Base-by-base conservation (phyloP, 2,888 invertebrate species). In the Adineta ricciae region DNA sequence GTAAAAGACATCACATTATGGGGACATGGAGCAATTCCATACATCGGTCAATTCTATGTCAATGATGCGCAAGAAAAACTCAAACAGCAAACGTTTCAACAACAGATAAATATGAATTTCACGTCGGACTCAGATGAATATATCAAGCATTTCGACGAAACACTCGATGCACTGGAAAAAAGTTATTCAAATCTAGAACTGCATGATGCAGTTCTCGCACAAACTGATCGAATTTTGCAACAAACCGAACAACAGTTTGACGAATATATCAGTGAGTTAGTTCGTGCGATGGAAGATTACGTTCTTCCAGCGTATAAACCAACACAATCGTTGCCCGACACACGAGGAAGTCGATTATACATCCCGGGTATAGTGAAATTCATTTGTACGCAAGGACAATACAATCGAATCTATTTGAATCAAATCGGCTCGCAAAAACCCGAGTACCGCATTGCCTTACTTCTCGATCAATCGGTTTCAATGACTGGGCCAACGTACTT, bases 351-450 rank as follows among this genome's bases (percentile, higher is more conserved):
- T 72, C 72, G 72, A 4, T 72, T 72, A 72, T 72, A 9, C 19
- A 72, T 72, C 2, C 72, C 72, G 36, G 72, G 72, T 72, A 72
- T 72, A 16, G 72, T 72, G 9, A 27, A 27, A 72, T 72, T 72
- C 24, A 73, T 73, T 73, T 73, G 73, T 73, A 73, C 73, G 24
- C 73, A 73, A 38, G 73, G 73, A 19, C 73, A 73, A 38, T 73
- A 73, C 19, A 73, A 73, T 73, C 36, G 73, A 32, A 73, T 73
- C 14, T 73, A 73, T 73, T 24, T 73, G 9, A 73, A 73, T 73
- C 73, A 73, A 73, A 73, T 73, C 5, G 73, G 38, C 38, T 32
- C 73, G 21, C 36, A 32, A 73, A 73, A 73, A 73, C 38, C 73
- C 1, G 73, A 73, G 38, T 73, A 73, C 24, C 73, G 73, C 38